Base-by-base conservation (phyloP, 1,140 invertebrate genomes). In the Oncopodura yosiiana region DNA sequence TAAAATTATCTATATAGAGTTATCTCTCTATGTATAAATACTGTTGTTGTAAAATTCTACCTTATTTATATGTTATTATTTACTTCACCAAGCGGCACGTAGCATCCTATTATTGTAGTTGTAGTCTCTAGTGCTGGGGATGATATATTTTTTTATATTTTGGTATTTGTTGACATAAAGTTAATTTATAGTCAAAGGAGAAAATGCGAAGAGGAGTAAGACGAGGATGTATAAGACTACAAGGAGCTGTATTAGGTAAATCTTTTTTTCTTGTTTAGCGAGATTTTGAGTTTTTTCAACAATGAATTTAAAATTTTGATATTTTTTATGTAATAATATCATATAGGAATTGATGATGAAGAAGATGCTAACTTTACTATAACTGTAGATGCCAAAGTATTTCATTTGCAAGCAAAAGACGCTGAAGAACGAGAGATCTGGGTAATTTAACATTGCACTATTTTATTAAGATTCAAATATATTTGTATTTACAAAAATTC, bases 281-380 rank as follows among this genome's bases (percentile, higher is more conserved):
- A n/a, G n/a, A n/a, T n/a, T n/a, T n/a, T n/a, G n/a, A n/a, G n/a
- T n/a, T n/a, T n/a, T n/a, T n/a, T n/a, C n/a, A n/a, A n/a, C n/a
- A n/a, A n/a, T n/a, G n/a, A n/a, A n/a, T n/a, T n/a, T n/a, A n/a
- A n/a, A n/a, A n/a, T n/a, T n/a, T n/a, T n/a, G n/a, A n/a, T n/a
- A n/a, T n/a, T n/a, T n/a, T n/a, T n/a, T n/a, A n/a, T n/a, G n/a
- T n/a, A n/a, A n/a, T n/a, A n/a, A n/a, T n/a, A n/a, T n/a, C n/a
- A n/a, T n/a, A n/a, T n/a, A n/a, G 95, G 95, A 21, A 99, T 99
- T 65, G 94, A 99, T 70, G 93, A 96, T 72, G 93, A 96, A 73
- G 95, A 99, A 72, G 93, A 97, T 69, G 93, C 91, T 63, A 97
- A 94, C 8, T 99, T 99, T 74, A 99, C 94, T 14, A 94, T 99